Evolutionary conservation across 2,797 vertebrate genomes (phyloP).

Genomic region (Betta splendens): DNA sequence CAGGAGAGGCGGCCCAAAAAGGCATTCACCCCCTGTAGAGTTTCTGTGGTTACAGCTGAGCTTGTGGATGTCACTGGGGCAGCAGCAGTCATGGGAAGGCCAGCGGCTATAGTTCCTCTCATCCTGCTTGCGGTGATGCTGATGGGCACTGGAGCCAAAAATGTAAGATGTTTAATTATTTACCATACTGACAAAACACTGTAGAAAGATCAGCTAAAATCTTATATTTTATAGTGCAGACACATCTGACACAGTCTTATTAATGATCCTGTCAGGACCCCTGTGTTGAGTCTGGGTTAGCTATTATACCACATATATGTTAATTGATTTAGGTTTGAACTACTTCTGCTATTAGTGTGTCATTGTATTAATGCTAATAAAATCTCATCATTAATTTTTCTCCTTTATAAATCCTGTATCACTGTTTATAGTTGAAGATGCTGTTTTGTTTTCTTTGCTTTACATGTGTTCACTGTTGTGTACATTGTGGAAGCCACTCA

Average conservation of each 20-base stretch:
- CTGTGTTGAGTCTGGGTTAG: too few relatives aligned
- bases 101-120: conserved; percentile 11
- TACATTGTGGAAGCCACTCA: not conserved
- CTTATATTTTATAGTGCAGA: not conserved
- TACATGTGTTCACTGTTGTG: conserved; percentile 17
- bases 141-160: conserved; percentile 43
- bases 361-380: not conserved
- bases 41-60: not conserved
- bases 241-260: not conserved
- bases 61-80: conserved; percentile 12
- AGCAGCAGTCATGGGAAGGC: conserved; percentile 40
- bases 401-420: not conserved
- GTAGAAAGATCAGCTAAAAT: too few relatives aligned
- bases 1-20: conserved; percentile 12
- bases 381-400: too few relatives aligned
- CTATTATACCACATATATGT: too few relatives aligned
- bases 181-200: not conserved
- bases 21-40: not conserved
- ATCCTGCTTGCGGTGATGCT: conserved; percentile 53
- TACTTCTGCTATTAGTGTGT: too few relatives aligned
- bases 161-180: conserved; percentile 51
- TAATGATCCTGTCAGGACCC: not conserved
- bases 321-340: too few relatives aligned
- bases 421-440: conserved; percentile 10
- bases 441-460: not conserved